Percentiles rank a stretch among this genome's conserved stretches.
Evolutionary conservation across 2,888 invertebrate species (phyloP).

Genomic region (Apamea sordens): DNA sequence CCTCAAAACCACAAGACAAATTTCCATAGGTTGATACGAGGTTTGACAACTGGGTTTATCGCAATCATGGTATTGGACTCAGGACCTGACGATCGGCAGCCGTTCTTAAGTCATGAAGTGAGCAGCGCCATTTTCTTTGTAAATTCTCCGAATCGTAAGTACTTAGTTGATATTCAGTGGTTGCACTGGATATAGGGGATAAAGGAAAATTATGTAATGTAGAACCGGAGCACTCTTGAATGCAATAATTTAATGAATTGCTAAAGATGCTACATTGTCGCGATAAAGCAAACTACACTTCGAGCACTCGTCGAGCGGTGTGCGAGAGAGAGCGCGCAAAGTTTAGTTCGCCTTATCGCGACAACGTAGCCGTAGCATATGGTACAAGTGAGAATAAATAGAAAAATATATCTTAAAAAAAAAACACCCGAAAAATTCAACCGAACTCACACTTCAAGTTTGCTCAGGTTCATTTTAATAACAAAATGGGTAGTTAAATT

Average conservation of each 20-base stretch:
- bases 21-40: not conserved
- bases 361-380: not conserved
- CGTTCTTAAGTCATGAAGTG: not conserved
- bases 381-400: not conserved
- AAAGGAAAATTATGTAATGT: not conserved
- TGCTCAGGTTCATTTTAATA: not conserved
- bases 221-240: not conserved
- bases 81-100: not conserved
- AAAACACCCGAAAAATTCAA: not conserved
- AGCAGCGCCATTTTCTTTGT: not conserved
- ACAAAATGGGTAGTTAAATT: not conserved
- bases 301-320: not conserved
- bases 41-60: not conserved
- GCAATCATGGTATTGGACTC: not conserved
- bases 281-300: not conserved
- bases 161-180: not conserved
- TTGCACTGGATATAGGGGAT: not conserved
- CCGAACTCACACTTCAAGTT: not conserved
- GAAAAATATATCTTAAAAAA: not conserved
- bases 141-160: not conserved
- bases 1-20: constrained; percentile 1
- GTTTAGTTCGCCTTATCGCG: not conserved
- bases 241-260: not conserved
- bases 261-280: not conserved
- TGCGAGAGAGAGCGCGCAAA: not conserved